phyloP scores from a whole-genome alignment of 2,888 invertebrate genomes.

The Embidobia sp. region DNA sequence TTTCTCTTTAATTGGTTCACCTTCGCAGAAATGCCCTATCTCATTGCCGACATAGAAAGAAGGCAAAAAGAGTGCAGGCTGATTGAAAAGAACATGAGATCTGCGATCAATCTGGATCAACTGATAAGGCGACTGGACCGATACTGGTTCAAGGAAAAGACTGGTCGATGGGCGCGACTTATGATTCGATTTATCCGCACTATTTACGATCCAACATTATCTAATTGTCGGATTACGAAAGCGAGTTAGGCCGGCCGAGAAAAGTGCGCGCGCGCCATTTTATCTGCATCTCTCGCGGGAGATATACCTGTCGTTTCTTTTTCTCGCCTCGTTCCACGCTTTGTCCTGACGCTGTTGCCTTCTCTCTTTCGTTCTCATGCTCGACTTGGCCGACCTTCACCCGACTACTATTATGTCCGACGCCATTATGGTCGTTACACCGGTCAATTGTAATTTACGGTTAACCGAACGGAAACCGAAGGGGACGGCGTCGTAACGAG shows the following conservation, averaged over 20 bases:
- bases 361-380: slow-evolving; percentile 66
- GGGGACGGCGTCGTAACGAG: slow-evolving; percentile 73
- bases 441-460: slow-evolving; percentile 79
- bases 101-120: slow-evolving; percentile 53
- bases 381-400: slow-evolving; percentile 79
- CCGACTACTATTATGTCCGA: slow-evolving; percentile 72
- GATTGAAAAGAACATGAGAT: slow-evolving; percentile 37
- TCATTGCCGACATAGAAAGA: not conserved
- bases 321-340: slow-evolving; percentile 45
- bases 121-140: slow-evolving; percentile 37
- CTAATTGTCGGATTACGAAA: slow-evolving; percentile 66
- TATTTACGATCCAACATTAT: slow-evolving; percentile 64
- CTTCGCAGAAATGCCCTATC: too few species aligned
- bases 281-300: slow-evolving; percentile 52
- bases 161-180: slow-evolving; percentile 61
- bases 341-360: slow-evolving; percentile 31
- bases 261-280: slow-evolving; percentile 56
- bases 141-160: slow-evolving; percentile 42
- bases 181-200: slow-evolving; percentile 62
- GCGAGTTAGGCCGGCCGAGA: slow-evolving; percentile 55
- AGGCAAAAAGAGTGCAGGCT: slow-evolving; percentile 2
- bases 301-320: slow-evolving; percentile 60
- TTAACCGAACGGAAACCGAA: slow-evolving; percentile 79
- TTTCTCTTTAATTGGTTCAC: too few species aligned
- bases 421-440: slow-evolving; percentile 79